A percentile compares a stretch with the other conserved stretches of the same genome.
These are phyloP conservation scores for Helicoverpa zea DNA, from an alignment of 1,140 invertebrate genomes.

Conservation along the genomic window DNA sequence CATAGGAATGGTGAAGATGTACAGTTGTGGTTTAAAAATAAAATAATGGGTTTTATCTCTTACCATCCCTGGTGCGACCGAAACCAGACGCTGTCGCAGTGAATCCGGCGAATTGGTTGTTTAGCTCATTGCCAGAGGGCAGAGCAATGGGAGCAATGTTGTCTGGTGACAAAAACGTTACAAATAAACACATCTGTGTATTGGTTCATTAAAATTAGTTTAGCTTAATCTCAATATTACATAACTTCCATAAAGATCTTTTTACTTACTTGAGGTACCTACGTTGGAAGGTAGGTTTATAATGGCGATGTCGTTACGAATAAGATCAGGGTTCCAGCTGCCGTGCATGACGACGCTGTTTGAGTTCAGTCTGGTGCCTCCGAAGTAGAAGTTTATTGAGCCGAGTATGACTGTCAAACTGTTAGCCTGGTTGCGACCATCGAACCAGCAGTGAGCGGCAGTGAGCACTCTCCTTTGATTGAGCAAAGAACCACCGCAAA, in stretches of 20 bases:
- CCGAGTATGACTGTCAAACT: constrained; percentile 58
- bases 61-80: constrained; percentile 21
- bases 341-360: constrained; percentile 57
- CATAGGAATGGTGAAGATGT: too few species aligned
- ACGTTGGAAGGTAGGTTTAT: constrained; percentile 66
- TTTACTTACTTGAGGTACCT: constrained; percentile 65
- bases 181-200: background rate
- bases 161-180: background rate
- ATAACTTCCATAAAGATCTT: too few species aligned
- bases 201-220: too few species aligned
- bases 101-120: constrained; percentile 28
- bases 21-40: background rate
- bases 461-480: constrained; percentile 56
- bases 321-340: constrained; percentile 33
- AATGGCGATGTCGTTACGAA: constrained; percentile 68
- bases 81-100: constrained; percentile 35
- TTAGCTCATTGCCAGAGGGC: constrained; percentile 22
- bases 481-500: constrained; percentile 63
- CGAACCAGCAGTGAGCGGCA: constrained; percentile 70
- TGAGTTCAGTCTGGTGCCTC: constrained; percentile 61
- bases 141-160: constrained; percentile 15
- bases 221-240: too few species aligned
- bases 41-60: background rate
- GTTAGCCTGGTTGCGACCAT: constrained; percentile 55
- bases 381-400: constrained; percentile 62